A percentile compares a stretch with the other conserved stretches of the same genome.
phyloP scores from a whole-genome alignment of 2,888 invertebrate species.

The Cataglyphis rosenhaueri region DNA sequence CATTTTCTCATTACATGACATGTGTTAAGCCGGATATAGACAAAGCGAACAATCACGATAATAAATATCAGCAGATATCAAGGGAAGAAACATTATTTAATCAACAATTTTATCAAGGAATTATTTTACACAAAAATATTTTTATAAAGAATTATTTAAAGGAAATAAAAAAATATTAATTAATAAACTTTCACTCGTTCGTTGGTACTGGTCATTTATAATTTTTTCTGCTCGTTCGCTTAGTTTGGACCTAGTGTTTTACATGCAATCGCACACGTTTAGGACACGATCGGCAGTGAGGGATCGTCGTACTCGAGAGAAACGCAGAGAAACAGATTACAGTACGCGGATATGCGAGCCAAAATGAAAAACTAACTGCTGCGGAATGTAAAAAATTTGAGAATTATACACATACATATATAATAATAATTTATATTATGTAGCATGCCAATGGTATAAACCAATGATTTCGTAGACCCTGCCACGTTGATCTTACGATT shows the following conservation, averaged over 20 bases:
- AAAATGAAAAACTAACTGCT: slow-evolving; percentile 37
- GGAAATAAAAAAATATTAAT: background rate
- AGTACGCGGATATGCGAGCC: slow-evolving; percentile 2
- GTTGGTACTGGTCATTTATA: background rate
- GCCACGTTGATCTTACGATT: background rate
- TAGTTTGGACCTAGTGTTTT: background rate
- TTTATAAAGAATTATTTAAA: background rate
- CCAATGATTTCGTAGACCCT: slow-evolving; percentile 19
- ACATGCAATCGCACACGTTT: background rate
- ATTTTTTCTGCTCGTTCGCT: background rate
- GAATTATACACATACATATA: slow-evolving; percentile 40
- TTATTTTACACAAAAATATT: background rate
- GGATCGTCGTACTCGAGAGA: slow-evolving; percentile 23
- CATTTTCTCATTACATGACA: background rate
- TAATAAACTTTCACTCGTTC: background rate
- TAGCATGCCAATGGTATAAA: slow-evolving; percentile 24
- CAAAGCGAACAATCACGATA: background rate
- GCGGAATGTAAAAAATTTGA: slow-evolving; percentile 67
- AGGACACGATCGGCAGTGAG: slow-evolving; percentile 9
- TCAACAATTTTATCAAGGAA: background rate
- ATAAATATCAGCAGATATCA: background rate
- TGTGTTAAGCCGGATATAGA: background rate
- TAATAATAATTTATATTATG: slow-evolving; percentile 53
- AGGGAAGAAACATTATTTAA: background rate
- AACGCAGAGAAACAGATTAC: slow-evolving; percentile 36